A percentile compares a stretch with the other conserved stretches of the same genome.
Evolutionary conservation across 2,113 vertebrate genomes (phyloP).

Genomic region (Phocoena phocoena): DNA sequence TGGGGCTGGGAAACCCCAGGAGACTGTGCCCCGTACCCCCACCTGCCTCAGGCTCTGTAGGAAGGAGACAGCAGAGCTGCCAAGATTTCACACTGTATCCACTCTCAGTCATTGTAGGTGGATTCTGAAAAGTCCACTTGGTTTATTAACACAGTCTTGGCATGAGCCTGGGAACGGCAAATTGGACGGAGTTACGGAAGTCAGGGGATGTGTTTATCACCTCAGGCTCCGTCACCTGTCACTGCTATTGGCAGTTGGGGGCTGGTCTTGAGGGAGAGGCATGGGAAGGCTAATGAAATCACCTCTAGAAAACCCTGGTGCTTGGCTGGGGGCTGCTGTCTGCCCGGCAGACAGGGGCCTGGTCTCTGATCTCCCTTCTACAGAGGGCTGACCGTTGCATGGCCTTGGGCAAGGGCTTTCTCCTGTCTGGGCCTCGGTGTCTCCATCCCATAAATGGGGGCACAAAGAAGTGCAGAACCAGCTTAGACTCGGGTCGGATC

Average conservation of each 20-base stretch:
- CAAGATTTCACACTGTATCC: not conserved
- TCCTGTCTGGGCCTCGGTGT: not conserved
- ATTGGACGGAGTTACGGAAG: slow-evolving; percentile 77
- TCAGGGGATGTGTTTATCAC: slow-evolving; percentile 64
- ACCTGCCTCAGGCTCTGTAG: fast-evolving
- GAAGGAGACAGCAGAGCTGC: not conserved
- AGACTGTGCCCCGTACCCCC: fast-evolving
- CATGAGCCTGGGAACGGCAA: slow-evolving; percentile 9
- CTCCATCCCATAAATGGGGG: not conserved
- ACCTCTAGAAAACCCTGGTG: not conserved
- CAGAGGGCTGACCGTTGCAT: fast-evolving
- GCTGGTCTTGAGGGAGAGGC: not conserved
- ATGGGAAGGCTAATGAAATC: not conserved
- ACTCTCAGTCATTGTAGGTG: not conserved
- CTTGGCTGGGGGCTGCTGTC: not conserved
- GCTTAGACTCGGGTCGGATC: not conserved
- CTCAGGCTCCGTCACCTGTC: slow-evolving; percentile 14
- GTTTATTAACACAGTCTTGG: slow-evolving; percentile 75
- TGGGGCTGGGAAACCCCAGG: not conserved
- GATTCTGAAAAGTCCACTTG: slow-evolving; percentile 62
- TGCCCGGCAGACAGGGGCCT: not conserved
- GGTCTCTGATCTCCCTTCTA: fast-evolving
- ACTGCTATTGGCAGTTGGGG: not conserved
- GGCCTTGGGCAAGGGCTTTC: not conserved
- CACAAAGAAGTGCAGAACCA: fast-evolving